Evolutionary conservation across 2,113 vertebrate genomes (phyloP).

Genomic region (Chitala chitala): DNA sequence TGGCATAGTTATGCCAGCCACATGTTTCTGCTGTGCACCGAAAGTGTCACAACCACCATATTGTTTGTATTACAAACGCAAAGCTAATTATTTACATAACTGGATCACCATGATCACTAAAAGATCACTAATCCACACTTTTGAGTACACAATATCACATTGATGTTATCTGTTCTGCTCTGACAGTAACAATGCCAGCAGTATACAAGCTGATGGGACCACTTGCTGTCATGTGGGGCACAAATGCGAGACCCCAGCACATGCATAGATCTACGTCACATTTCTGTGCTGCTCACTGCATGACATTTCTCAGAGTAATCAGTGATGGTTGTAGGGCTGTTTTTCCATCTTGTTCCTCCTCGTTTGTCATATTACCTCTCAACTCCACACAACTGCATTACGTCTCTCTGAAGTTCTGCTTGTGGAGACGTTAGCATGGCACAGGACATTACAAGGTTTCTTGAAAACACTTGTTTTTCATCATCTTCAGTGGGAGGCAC

Average conservation of each 20-base stretch:
- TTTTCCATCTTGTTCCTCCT: neutral
- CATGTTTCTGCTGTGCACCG: neutral
- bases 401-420: constrained; percentile 22
- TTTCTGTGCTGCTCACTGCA: too few species aligned
- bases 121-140: neutral
- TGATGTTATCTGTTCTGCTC: neutral
- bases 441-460: too few species aligned
- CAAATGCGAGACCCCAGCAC: too few species aligned
- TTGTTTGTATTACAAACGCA: neutral
- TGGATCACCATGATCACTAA: neutral
- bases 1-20: neutral
- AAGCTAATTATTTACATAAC: neutral
- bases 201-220: too few species aligned
- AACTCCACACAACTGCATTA: constrained; percentile 30
- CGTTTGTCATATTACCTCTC: constrained; percentile 8
- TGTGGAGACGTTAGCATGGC: constrained; percentile 8
- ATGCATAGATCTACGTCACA: too few species aligned
- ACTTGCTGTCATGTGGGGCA: too few species aligned
- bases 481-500: too few species aligned
- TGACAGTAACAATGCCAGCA: too few species aligned
- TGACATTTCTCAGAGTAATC: too few species aligned
- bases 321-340: neutral
- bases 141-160: neutral
- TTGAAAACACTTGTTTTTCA: too few species aligned
- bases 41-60: neutral